Percentiles rank a stretch among this genome's conserved stretches.
Conservation (phyloP, 2,797 vertebrate species). For the Vultur gryphus region DNA sequence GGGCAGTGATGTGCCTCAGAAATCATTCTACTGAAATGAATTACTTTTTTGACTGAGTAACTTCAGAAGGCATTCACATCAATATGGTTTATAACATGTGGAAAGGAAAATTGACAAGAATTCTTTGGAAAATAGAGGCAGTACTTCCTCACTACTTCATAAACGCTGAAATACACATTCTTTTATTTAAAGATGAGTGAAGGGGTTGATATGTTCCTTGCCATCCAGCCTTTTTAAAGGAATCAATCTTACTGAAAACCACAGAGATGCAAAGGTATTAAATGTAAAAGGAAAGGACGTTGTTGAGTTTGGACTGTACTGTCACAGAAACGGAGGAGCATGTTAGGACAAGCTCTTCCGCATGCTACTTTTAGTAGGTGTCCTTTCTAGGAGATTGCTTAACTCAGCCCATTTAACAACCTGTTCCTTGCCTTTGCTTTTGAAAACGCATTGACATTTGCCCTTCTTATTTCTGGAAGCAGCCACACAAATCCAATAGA, state of each 20-base stretch:
- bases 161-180: constrained; percentile 46
- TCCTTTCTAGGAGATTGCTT: constrained; percentile 58
- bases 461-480: constrained; percentile 68
- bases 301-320: background rate
- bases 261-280: constrained; percentile 37
- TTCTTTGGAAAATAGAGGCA: constrained; percentile 60
- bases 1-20: constrained; percentile 53
- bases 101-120: constrained; percentile 57
- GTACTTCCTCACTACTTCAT: constrained; percentile 42
- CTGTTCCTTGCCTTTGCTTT: constrained; percentile 63
- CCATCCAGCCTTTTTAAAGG: constrained; percentile 39
- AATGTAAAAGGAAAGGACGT: constrained; percentile 24
- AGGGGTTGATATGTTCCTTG: constrained; percentile 37
- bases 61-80: constrained; percentile 53
- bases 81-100: constrained; percentile 46
- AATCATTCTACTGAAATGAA: constrained; percentile 53
- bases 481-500: constrained; percentile 55
- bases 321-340: background rate
- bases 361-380: constrained; percentile 28
- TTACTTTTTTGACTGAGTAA: constrained; percentile 67
- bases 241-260: constrained; percentile 54
- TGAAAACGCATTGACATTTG: constrained; percentile 62
- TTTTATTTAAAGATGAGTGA: constrained; percentile 64
- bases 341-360: constrained; percentile 15
- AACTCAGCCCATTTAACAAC: constrained; percentile 68